A percentile compares a stretch with the other conserved stretches of the same genome.
phyloP scores from a whole-genome alignment of 2,888 invertebrate genomes.

The Polymixis flavicincta region DNA sequence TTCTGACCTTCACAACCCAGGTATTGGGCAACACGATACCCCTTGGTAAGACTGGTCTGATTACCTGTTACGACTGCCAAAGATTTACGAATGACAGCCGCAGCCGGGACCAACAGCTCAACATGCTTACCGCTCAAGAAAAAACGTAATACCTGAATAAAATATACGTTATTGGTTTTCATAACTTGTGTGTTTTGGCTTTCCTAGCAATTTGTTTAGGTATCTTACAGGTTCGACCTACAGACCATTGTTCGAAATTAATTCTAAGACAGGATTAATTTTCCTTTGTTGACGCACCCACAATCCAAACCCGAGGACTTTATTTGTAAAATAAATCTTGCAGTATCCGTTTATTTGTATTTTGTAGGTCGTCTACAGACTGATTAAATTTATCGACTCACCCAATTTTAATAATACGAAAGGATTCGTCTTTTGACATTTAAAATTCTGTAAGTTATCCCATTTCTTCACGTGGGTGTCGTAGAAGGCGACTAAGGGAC shows the following conservation, averaged over 20 bases:
- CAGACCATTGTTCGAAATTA: slow-evolving; percentile 8
- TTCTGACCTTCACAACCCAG: too few relatives aligned
- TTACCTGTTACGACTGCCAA: too few relatives aligned
- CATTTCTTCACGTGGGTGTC: too few relatives aligned
- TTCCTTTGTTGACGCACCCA: slow-evolving; percentile 12
- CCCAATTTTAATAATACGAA: neutral
- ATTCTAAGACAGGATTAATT: slow-evolving; percentile 15
- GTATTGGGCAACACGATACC: too few relatives aligned
- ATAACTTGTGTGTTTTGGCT: neutral
- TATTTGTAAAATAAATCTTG: slow-evolving; percentile 19
- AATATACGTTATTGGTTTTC: neutral
- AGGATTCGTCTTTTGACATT: neutral
- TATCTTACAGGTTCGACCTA: neutral
- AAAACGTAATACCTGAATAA: neutral
- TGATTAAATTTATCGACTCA: slow-evolving; percentile 20
- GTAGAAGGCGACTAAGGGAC: too few relatives aligned
- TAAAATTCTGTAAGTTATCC: neutral
- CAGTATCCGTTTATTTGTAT: slow-evolving; percentile 14
- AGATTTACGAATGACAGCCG: too few relatives aligned
- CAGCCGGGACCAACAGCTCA: too few relatives aligned
- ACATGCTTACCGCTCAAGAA: too few relatives aligned
- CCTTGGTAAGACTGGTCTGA: too few relatives aligned
- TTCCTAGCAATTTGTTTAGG: neutral
- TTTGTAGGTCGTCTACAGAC: slow-evolving; percentile 12
- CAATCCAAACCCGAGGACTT: neutral